Evolutionary conservation across 2,888 invertebrate species (phyloP), one percentile per base, ranked within the genome.

Genomic region (Poecilus cupreus): DNA sequence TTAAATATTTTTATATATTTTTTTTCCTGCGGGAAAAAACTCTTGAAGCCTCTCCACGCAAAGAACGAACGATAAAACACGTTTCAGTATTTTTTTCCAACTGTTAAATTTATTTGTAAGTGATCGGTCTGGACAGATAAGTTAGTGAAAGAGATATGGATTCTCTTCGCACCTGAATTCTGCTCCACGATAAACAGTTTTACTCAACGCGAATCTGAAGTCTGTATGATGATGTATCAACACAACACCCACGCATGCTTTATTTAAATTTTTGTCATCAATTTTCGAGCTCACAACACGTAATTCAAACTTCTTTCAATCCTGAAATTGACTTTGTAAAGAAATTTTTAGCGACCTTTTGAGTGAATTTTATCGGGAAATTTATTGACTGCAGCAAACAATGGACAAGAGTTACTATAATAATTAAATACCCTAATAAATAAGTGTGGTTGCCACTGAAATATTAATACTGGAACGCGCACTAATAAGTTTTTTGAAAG

Each of bases 191-290:
- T 43, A 43, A 43, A 43, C 43, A 43, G n/a, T n/a, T 43, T 43
- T 8, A 32, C 13, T 43, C 43, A 13, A 32, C 32, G 32, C 32
- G 32, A 32, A 4, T 32, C 13, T 43, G 0, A 43, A 43, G n/a
- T 43, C 43, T 43, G 32, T 32, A 32, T 32, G 4, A 32, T 32
- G 39, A 39, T 39, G 11, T 3, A 11, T 3, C 43, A 13, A 43
- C 43, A 43, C 11, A n/a, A 43, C n/a, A 43, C 43, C 43, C 13
- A 43, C 43, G 43, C 43, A 43, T n/a, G 43, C 43, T 43, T 43
- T 43, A 43, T 26, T 60, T 54, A 54, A 54, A 18, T 22, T 54
- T 60, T 60, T 60, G 60, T 60, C 60, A 60, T 32, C 24, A 22
- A 43, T 43, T 43, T 43, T 43, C 43, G 13, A 43, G 32, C 32